These are phyloP conservation scores for Apostichopus californicus DNA, from an alignment of 35 echinoderm and acorn worm species.

Conservation along the genomic window DNA sequence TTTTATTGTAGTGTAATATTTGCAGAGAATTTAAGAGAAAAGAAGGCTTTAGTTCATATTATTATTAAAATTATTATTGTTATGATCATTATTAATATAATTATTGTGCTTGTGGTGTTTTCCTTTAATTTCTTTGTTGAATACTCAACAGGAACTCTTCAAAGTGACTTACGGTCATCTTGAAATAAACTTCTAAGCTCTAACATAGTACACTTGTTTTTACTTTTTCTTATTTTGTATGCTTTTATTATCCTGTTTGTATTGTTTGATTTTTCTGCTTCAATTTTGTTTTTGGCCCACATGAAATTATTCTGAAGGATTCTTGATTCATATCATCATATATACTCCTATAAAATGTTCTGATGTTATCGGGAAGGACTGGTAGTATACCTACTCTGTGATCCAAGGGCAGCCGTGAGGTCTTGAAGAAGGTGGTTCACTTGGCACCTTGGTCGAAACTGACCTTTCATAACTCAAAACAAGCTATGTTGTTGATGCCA, in stretches of 20 bases:
- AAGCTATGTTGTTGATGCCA: too few relatives aligned
- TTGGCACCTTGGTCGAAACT: too few relatives aligned
- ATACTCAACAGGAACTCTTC: slow-evolving; percentile 21
- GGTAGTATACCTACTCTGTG: too few relatives aligned
- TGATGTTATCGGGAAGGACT: too few relatives aligned
- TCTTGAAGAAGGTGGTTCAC: too few relatives aligned
- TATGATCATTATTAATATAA: not conserved
- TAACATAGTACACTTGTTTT: slow-evolving; percentile 12
- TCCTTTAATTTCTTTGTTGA: slow-evolving; percentile 23
- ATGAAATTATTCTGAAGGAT: too few relatives aligned
- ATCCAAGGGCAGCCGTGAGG: too few relatives aligned
- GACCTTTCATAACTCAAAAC: too few relatives aligned
- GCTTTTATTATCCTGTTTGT: not conserved
- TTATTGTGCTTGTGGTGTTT: slow-evolving; percentile 35
- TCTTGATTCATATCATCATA: too few relatives aligned
- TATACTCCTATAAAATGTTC: too few relatives aligned
- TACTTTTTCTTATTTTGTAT: not conserved
- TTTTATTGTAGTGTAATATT: slow-evolving; percentile 50
- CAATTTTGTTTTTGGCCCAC: too few relatives aligned
- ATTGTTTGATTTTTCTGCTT: too few relatives aligned
- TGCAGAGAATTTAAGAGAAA: slow-evolving; percentile 38
- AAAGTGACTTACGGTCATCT: slow-evolving; percentile 11
- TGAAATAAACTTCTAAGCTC: slow-evolving; percentile 52
- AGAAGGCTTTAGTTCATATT: not conserved
- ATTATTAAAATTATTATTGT: not conserved